phyloP scores from a whole-genome alignment of 2,113 vertebrate species.

The Neolamprologus longior region DNA sequence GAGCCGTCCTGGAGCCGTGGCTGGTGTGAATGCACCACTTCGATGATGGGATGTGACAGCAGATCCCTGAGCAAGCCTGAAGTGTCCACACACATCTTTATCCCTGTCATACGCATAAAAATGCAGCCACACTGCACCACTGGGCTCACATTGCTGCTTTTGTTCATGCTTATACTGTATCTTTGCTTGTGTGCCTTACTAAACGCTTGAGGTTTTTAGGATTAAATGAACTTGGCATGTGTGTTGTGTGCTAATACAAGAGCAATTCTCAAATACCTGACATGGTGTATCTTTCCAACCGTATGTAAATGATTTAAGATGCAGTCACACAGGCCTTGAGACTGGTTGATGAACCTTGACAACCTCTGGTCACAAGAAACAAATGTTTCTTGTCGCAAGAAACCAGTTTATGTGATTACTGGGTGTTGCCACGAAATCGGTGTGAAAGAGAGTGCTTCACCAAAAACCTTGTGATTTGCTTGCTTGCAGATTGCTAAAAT shows the following conservation, averaged over 20 bases:
- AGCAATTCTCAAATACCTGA: not conserved
- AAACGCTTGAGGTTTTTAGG: not conserved
- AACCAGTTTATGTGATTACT: not conserved
- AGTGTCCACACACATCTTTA: constrained; percentile 58
- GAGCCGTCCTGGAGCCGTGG: constrained; percentile 1
- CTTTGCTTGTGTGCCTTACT: not conserved
- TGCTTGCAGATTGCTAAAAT: not conserved
- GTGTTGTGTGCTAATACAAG: not conserved
- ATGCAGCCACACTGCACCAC: not conserved
- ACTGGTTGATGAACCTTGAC: not conserved
- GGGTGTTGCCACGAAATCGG: accelerated
- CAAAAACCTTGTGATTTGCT: not conserved
- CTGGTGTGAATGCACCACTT: constrained; percentile 10
- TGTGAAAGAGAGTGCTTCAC: not conserved
- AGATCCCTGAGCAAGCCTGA: constrained; percentile 52
- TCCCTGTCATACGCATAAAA: constrained; percentile 30
- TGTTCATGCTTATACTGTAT: not conserved
- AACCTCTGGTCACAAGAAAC: not conserved
- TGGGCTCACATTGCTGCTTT: not conserved
- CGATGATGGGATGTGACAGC: constrained; percentile 60
- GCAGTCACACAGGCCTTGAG: not conserved
- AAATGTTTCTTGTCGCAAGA: too few species aligned
- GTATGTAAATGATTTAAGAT: accelerated
- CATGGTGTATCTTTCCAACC: not conserved
- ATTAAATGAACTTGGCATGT: constrained; percentile 13